Conservation (phyloP, 2,113 vertebrate species). For the Panthera uncia region DNA sequence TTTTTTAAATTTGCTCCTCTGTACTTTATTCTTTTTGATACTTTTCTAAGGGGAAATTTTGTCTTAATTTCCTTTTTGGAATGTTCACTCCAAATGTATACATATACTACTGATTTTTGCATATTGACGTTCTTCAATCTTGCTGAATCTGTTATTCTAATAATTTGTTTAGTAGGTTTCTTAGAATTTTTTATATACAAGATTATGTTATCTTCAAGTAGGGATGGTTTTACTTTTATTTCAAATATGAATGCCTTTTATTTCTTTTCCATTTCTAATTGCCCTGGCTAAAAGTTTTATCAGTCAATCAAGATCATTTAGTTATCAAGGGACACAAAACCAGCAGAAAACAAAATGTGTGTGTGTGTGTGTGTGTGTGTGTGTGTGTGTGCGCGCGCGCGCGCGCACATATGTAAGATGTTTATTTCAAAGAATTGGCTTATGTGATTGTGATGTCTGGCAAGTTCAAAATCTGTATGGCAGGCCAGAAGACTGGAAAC, state of each 20-base stretch:
- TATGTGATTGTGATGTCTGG: neutral
- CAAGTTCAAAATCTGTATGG: neutral
- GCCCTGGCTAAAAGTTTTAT: neutral
- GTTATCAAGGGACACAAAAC: neutral
- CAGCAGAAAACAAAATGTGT: neutral
- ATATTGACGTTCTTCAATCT: neutral
- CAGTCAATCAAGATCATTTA: neutral
- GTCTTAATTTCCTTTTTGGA: neutral
- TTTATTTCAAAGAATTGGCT: neutral
- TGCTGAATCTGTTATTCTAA: neutral
- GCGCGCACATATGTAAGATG: neutral
- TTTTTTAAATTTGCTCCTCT: neutral
- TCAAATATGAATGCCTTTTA: neutral
- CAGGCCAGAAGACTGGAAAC: neutral
- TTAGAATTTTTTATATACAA: too few relatives aligned
- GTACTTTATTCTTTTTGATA: neutral
- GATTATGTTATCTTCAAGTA: neutral
- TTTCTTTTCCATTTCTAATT: neutral
- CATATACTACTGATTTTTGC: neutral
- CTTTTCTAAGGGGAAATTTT: neutral
- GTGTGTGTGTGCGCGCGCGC: neutral
- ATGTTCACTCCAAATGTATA: neutral
- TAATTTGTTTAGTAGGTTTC: neutral
- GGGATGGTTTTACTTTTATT: neutral
- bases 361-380: neutral